Evolutionary conservation across 2,113 vertebrate species (phyloP).

Genomic region (Etheostoma spectabile): DNA sequence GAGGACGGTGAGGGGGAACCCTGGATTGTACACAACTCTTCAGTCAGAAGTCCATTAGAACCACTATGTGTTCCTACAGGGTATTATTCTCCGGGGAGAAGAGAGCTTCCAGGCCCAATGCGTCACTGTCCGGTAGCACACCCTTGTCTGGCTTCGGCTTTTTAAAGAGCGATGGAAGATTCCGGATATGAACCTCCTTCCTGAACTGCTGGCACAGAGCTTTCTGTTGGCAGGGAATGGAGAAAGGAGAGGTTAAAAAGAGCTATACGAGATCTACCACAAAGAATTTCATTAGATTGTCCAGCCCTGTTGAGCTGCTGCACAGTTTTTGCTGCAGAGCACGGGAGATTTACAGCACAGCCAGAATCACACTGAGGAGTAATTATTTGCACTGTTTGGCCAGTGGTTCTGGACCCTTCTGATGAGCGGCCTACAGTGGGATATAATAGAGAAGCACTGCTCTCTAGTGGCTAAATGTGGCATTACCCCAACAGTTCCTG

Average conservation of each 20-base stretch:
- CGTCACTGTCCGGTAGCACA: constrained; percentile 79
- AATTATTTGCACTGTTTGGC: constrained; percentile 48
- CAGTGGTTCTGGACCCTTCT: constrained; percentile 29
- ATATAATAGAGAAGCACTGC: constrained; percentile 28
- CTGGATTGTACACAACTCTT: constrained; percentile 34
- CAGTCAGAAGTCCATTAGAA: constrained; percentile 49
- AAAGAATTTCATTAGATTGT: constrained; percentile 62
- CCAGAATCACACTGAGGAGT: constrained; percentile 56
- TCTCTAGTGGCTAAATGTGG: constrained; percentile 48
- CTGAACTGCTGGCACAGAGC: constrained; percentile 96
- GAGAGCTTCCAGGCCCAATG: constrained; percentile 83
- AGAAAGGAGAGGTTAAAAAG: constrained; percentile 55
- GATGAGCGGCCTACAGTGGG: neutral
- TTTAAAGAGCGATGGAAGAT: constrained; percentile 97
- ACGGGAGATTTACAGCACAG: constrained; percentile 55
- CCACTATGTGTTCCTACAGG: constrained; percentile 51
- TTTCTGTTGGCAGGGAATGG: constrained; percentile 86
- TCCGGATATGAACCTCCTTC: constrained; percentile 98
- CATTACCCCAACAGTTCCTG: constrained; percentile 94
- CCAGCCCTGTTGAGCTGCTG: constrained; percentile 32
- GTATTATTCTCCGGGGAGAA: constrained; percentile 78
- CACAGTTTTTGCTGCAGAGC: constrained; percentile 21
- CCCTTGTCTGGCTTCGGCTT: constrained; percentile 90
- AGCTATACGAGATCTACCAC: constrained; percentile 28
- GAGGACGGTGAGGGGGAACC: constrained; percentile 2